Evolutionary conservation across 1,140 invertebrate genomes (phyloP).

Genomic region (Microplitis mediator): DNA sequence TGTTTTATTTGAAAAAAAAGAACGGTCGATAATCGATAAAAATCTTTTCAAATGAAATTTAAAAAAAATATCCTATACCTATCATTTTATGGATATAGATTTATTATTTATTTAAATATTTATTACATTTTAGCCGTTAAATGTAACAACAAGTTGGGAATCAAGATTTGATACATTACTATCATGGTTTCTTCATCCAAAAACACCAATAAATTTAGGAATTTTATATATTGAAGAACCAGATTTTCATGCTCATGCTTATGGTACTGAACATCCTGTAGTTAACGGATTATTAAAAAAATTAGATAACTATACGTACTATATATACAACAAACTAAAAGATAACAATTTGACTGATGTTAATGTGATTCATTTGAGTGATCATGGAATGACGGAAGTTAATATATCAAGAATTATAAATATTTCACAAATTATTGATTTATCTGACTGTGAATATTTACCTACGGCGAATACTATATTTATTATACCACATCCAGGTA

Average conservation of each 20-base stretch:
- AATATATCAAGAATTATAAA: slow-evolving; percentile 65
- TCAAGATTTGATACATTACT: slow-evolving; percentile 68
- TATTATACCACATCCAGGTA: slow-evolving; percentile 65
- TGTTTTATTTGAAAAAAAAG: no score
- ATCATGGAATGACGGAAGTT: slow-evolving; percentile 75
- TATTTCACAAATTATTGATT: slow-evolving; percentile 64
- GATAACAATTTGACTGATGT: slow-evolving; percentile 62
- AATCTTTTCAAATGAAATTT: no score
- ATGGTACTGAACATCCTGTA: slow-evolving; percentile 58
- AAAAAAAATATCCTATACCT: no score
- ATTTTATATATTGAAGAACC: slow-evolving; percentile 78
- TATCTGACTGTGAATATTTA: slow-evolving; percentile 58
- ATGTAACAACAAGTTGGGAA: slow-evolving; percentile 61
- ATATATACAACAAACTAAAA: slow-evolving; percentile 65
- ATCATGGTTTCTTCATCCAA: slow-evolving; percentile 69
- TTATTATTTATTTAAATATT: no score
- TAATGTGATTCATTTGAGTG: slow-evolving; percentile 75
- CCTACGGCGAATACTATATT: slow-evolving; percentile 61
- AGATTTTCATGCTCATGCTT: slow-evolving; percentile 66
- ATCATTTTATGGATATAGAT: no score
- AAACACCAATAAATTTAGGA: slow-evolving; percentile 67
- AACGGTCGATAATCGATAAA: no score
- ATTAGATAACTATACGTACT: slow-evolving; percentile 66
- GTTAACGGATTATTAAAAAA: slow-evolving; percentile 61
- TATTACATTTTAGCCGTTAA: slow-evolving; percentile 58